These are phyloP conservation scores for Listronotus bonariensis DNA, from an alignment of 1,140 invertebrate species.

Conservation along the genomic window DNA sequence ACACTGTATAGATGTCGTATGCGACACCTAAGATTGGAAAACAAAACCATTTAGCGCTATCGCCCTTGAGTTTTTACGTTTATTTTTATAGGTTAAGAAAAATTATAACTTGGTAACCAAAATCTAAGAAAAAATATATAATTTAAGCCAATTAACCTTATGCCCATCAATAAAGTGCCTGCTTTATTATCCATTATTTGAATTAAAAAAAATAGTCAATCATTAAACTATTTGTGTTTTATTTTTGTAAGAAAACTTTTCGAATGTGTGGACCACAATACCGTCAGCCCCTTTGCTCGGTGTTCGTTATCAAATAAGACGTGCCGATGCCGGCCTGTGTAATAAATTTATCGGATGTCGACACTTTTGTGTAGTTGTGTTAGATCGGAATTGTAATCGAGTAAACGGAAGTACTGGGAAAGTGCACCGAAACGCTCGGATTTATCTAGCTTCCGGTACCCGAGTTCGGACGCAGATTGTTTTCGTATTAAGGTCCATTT, in stretches of 20 bases:
- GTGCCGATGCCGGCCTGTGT: neutral
- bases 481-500: slow-evolving; percentile 47
- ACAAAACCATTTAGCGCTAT: no score
- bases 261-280: neutral
- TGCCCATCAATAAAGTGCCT: no score
- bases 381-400: slow-evolving; percentile 45
- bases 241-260: neutral
- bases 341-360: slow-evolving; percentile 33
- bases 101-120: no score
- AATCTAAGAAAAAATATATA: no score
- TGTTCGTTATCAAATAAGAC: neutral
- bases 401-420: slow-evolving; percentile 46
- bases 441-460: slow-evolving; percentile 48
- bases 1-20: no score
- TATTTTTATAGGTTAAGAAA: no score
- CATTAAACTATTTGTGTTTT: no score
- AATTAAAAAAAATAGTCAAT: no score
- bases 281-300: neutral
- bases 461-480: slow-evolving; percentile 48
- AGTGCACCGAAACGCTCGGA: slow-evolving; percentile 44
- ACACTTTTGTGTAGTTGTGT: slow-evolving; percentile 44
- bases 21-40: no score
- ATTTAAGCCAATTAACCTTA: no score
- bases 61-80: no score
- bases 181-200: no score